Conservation (phyloP, 1,140 invertebrate species). For the Tribolium madens region DNA sequence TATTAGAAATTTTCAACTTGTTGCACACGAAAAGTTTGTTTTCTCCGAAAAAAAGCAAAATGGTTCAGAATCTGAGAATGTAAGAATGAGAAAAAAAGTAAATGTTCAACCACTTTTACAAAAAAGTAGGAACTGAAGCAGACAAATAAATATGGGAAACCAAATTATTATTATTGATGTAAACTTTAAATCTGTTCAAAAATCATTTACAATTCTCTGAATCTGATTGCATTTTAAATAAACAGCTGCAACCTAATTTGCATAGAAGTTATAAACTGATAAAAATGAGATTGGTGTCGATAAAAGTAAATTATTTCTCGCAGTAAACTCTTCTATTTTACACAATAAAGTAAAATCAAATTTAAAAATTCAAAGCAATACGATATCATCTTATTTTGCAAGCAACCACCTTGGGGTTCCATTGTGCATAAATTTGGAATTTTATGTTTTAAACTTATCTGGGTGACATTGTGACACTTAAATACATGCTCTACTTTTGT, state of each 20-base stretch:
- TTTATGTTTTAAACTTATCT: neutral
- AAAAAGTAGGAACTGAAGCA: too few relatives aligned
- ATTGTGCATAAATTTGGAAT: neutral
- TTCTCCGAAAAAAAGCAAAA: neutral
- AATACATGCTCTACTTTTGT: too few relatives aligned
- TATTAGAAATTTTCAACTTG: neutral
- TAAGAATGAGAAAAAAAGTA: too few relatives aligned
- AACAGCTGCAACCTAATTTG: neutral
- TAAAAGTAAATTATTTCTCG: neutral
- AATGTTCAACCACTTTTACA: too few relatives aligned
- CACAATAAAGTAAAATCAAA: neutral
- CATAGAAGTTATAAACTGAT: neutral
- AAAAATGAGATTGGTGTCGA: neutral
- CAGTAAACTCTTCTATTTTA: neutral
- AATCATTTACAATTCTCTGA: too few relatives aligned
- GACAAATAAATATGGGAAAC: too few relatives aligned
- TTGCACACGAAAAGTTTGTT: neutral
- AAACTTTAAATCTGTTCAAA: too few relatives aligned
- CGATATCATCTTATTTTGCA: neutral
- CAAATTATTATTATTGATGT: too few relatives aligned
- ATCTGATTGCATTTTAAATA: too few relatives aligned
- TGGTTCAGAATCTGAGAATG: too few relatives aligned
- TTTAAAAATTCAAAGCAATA: neutral
- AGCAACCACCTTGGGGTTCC: neutral
- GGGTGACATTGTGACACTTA: neutral